A percentile compares a stretch with the other conserved stretches of the same genome.
phyloP scores from a whole-genome alignment of 2,113 vertebrate species.

The Callithrix jacchus region DNA sequence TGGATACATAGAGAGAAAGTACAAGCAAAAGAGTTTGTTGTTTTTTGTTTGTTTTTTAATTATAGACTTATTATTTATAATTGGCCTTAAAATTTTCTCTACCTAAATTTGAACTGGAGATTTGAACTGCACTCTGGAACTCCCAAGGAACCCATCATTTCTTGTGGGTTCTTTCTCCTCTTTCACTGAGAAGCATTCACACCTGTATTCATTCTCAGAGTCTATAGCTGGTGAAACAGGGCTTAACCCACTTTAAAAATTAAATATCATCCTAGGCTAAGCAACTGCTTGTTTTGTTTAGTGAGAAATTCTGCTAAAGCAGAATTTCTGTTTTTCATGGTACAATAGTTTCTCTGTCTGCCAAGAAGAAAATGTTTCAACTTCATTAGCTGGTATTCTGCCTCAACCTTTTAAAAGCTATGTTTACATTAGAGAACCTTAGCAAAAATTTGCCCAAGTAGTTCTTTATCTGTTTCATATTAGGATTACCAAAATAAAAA shows the following conservation, averaged over 20 bases:
- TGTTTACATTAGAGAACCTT: neutral
- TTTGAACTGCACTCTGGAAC: neutral
- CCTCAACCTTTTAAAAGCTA: neutral
- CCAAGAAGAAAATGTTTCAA: neutral
- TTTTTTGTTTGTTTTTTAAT: too few species aligned
- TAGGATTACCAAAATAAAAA: too few species aligned
- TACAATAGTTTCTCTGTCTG: neutral
- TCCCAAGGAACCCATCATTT: neutral
- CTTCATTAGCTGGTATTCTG: neutral
- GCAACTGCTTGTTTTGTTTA: neutral
- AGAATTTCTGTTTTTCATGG: neutral
- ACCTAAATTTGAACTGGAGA: neutral
- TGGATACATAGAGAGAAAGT: neutral
- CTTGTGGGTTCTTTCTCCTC: neutral
- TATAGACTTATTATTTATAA: neutral
- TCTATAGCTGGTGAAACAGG: neutral
- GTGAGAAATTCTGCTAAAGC: neutral
- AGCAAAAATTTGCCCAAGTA: neutral
- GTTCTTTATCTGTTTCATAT: neutral
- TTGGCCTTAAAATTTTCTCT: neutral
- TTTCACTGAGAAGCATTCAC: neutral
- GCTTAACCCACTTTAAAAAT: neutral
- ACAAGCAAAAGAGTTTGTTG: neutral
- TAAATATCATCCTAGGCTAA: neutral
- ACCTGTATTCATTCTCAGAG: neutral